Conservation (phyloP, 2,797 vertebrate genomes). For the Amniataba percoides region DNA sequence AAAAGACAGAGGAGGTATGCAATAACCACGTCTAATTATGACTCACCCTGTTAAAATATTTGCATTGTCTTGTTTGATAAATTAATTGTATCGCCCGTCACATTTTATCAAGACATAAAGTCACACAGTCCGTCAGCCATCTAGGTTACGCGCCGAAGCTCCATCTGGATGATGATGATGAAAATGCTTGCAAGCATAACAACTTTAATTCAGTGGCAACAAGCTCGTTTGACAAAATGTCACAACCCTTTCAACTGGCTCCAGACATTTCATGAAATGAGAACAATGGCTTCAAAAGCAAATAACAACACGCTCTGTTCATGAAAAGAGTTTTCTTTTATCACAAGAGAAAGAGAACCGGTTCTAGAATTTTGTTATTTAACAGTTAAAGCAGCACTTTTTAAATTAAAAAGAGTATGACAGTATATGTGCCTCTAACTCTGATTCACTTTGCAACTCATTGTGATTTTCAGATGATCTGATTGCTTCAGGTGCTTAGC, state of each 20-base stretch:
- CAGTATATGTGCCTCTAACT: neutral
- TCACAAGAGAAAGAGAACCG: neutral
- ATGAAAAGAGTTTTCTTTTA: neutral
- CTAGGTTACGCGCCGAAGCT: conserved; percentile 44
- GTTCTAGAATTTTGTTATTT: too few relatives aligned
- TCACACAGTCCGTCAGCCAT: conserved; percentile 65
- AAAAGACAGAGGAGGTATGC: conserved; percentile 27
- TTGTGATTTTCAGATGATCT: neutral
- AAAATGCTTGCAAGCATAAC: conserved; percentile 55
- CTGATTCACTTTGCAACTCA: neutral
- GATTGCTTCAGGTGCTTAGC: neutral
- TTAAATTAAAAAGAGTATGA: neutral
- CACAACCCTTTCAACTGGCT: conserved; percentile 19
- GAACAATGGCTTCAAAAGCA: conserved; percentile 1
- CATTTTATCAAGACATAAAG: conserved; percentile 57
- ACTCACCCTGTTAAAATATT: conserved; percentile 57
- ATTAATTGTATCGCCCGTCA: conserved; percentile 64
- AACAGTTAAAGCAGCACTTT: neutral
- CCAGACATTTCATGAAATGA: conserved; percentile 9
- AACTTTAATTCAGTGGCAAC: conserved; percentile 55
- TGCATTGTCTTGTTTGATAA: conserved; percentile 62
- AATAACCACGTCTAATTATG: conserved; percentile 40
- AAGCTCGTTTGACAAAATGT: conserved; percentile 57
- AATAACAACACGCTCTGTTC: neutral
- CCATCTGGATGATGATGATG: conserved; percentile 57